These are phyloP conservation scores for Limnephilus rhombicus DNA, from an alignment of 2,888 invertebrate genomes.

Conservation along the genomic window DNA sequence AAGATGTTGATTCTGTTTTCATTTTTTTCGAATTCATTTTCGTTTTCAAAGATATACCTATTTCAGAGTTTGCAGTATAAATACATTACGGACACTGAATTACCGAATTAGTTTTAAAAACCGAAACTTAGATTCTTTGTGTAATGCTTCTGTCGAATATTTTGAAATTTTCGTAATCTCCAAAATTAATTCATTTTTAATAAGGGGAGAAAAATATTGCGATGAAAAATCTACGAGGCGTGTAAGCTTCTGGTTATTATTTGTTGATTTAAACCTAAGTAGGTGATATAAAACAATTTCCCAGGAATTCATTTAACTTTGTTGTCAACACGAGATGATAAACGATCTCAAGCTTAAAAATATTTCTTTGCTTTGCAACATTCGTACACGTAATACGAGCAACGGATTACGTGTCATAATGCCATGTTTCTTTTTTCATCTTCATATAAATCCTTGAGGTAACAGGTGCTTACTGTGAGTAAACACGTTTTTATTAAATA, in stretches of 20 bases:
- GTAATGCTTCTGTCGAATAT: too few relatives aligned
- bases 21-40: too few relatives aligned
- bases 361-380: constrained; percentile 28
- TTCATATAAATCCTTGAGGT: not conserved
- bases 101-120: too few relatives aligned
- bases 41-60: too few relatives aligned
- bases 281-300: constrained; percentile 56
- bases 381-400: constrained; percentile 13
- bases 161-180: not conserved
- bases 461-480: not conserved
- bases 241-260: not conserved
- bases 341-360: constrained; percentile 40
- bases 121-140: too few relatives aligned
- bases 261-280: not conserved
- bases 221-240: not conserved
- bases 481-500: not conserved
- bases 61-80: too few relatives aligned
- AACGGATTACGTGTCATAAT: constrained; percentile 6
- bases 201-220: not conserved
- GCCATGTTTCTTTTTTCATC: not conserved
- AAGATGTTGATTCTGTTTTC: too few relatives aligned
- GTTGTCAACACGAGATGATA: constrained; percentile 63
- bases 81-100: too few relatives aligned
- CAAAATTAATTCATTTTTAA: not conserved
- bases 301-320: constrained; percentile 64